Conservation (phyloP, 2,888 invertebrate species). For the Andrena flavipes region DNA sequence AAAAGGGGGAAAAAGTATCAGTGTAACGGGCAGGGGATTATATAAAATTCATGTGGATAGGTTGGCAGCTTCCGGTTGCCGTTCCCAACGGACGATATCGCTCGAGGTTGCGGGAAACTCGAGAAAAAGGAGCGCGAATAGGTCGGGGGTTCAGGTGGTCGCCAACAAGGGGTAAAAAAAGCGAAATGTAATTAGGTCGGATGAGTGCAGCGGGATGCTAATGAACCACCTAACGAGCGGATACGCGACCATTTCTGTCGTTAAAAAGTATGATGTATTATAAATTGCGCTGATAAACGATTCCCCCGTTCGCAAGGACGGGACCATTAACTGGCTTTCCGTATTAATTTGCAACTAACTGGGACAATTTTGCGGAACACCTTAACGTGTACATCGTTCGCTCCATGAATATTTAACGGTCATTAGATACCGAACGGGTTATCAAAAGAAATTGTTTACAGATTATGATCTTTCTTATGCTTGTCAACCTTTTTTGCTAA, state of each 20-base stretch:
- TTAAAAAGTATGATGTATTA: slow-evolving; percentile 45
- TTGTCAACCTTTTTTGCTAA: neutral
- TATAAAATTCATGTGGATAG: neutral
- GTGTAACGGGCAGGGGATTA: neutral
- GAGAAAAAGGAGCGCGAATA: neutral
- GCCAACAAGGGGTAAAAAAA: neutral
- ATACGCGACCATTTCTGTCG: slow-evolving; percentile 25
- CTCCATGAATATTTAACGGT: slow-evolving; percentile 1
- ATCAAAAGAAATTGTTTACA: neutral
- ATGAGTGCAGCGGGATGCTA: slow-evolving; percentile 36
- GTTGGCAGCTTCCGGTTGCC: neutral
- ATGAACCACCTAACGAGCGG: slow-evolving; percentile 51
- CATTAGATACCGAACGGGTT: neutral
- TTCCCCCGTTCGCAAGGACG: slow-evolving; percentile 54
- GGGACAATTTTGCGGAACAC: slow-evolving; percentile 19
- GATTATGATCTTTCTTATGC: neutral
- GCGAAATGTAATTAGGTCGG: slow-evolving; percentile 18
- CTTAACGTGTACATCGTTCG: neutral
- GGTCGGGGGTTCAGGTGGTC: neutral
- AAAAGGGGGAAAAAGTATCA: neutral
- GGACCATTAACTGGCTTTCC: slow-evolving; percentile 28
- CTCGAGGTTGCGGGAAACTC: neutral
- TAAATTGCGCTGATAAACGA: slow-evolving; percentile 37
- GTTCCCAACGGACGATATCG: neutral
- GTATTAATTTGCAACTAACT: slow-evolving; percentile 36